Evolutionary conservation across 2,113 vertebrate species (phyloP).

Genomic region (Murina feae): DNA sequence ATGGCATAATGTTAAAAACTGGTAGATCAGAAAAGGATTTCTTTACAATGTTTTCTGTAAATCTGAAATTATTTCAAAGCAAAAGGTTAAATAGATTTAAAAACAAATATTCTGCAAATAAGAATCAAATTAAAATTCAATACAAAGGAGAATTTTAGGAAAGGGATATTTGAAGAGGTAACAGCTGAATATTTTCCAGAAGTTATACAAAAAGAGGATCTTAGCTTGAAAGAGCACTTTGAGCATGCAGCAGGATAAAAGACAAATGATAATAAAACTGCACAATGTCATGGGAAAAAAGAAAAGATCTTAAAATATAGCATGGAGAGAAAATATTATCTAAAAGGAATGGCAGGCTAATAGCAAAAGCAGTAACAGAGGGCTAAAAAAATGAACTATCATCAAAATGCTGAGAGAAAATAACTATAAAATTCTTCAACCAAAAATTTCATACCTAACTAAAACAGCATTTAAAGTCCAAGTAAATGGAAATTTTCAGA

Average conservation of each 20-base stretch:
- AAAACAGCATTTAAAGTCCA: background rate
- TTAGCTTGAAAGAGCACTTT: background rate
- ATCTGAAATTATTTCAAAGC: background rate
- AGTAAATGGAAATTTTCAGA: background rate
- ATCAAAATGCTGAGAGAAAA: background rate
- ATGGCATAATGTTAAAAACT: background rate
- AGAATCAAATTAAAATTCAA: background rate
- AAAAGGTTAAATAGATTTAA: background rate
- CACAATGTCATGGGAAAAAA: background rate
- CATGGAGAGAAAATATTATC: background rate
- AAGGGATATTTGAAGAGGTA: background rate
- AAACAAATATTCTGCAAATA: background rate
- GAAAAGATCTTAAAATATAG: background rate
- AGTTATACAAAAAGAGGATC: background rate
- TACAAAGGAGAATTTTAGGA: background rate
- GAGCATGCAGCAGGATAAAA: background rate
- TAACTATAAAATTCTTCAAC: background rate
- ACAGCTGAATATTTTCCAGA: background rate
- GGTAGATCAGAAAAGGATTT: background rate
- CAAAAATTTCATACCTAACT: constrained; percentile 33
- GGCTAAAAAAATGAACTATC: background rate
- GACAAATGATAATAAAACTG: background rate
- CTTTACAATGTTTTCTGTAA: background rate
- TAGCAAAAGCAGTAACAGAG: background rate
- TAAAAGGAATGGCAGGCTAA: background rate